Evolutionary conservation across 2,113 vertebrate species (phyloP), one percentile per base, ranked within the genome.

Genomic region (Perognathus longimembris): DNA sequence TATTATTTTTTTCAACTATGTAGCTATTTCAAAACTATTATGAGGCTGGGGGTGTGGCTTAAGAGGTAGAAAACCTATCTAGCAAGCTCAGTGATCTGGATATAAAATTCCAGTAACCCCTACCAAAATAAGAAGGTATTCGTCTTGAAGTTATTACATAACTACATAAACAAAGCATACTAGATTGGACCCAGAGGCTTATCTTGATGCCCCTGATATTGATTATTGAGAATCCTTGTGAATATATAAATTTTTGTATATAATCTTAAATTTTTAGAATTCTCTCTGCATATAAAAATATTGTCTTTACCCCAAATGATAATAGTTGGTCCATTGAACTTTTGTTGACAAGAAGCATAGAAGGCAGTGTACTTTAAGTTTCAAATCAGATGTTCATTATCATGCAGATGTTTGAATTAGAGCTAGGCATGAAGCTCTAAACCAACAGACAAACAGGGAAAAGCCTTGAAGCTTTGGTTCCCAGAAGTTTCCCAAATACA

Each of bases 401-500:
- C 24, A 30, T 34, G 38, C 5, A 26, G 20, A 88, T 69, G 28
- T 88, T 87, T 54, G 50, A 74, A 69, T 38, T 63, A 76, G 69
- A 64, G n/a, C 63, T 88, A 85, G 14, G 6, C 22, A 50, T 24
- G 18, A 45, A 81, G 34, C 64, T 50, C 54, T 36, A 67, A 63
- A 74, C 22, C 80, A 7, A 4, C 40, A 67, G 54, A 54, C 8
- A 83, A 76, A 20, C 2, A 38, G 61, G 21, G 1, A 63, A 83
- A 93, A 7, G 1, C 22, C 3, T 36, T 77, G 22, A 69, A 84
- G 54, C 9, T 67, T 20, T 89, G 73, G 3, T 57, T 88, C 17
- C 77, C 21, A 73, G 34, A 94, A 77, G 28, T 76, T 83, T 73
- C 73, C 21, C 69, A 24, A 94, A 90, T 7, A 38, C 17, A 34